Conservation (phyloP, 2,888 invertebrate species). For the Dicranocentrus wangi region DNA sequence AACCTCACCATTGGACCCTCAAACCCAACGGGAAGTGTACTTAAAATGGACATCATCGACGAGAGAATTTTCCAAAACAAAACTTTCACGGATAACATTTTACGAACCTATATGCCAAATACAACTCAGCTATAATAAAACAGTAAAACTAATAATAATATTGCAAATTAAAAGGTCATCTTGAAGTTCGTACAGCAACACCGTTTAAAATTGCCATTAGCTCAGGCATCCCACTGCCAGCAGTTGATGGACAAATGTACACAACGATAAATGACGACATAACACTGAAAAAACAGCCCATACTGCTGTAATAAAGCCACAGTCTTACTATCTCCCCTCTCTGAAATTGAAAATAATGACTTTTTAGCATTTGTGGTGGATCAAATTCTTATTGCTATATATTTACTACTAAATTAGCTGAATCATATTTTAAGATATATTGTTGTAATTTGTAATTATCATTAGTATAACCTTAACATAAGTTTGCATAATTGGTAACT, state of each 20-base stretch:
- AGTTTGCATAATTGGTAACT: conserved; percentile 62
- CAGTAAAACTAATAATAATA: no score
- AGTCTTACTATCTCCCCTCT: conserved; percentile 53
- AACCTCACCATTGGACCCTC: conserved; percentile 75
- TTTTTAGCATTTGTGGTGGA: no score
- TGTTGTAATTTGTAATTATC: no score
- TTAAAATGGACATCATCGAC: conserved; percentile 74
- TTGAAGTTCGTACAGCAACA: conserved; percentile 73
- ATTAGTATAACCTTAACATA: conserved; percentile 68
- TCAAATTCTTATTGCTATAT: conserved; percentile 1
- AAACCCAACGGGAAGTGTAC: conserved; percentile 76
- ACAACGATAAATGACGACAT: conserved; percentile 61
- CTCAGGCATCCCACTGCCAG: conserved; percentile 74
- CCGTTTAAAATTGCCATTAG: conserved; percentile 75
- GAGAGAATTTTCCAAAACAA: conserved; percentile 75
- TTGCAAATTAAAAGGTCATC: no score
- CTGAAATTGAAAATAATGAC: conserved; percentile 38
- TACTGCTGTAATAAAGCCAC: conserved; percentile 60
- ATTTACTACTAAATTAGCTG: no score
- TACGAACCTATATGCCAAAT: conserved; percentile 27
- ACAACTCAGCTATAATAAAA: background rate
- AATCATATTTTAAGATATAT: no score
- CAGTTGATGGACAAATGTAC: conserved; percentile 64
- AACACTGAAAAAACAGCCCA: conserved; percentile 57
- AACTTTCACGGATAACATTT: conserved; percentile 74